Evolutionary conservation across 2,113 vertebrate species (phyloP), one percentile per base, ranked within the genome.

Genomic region (Hyperopisus bebe): DNA sequence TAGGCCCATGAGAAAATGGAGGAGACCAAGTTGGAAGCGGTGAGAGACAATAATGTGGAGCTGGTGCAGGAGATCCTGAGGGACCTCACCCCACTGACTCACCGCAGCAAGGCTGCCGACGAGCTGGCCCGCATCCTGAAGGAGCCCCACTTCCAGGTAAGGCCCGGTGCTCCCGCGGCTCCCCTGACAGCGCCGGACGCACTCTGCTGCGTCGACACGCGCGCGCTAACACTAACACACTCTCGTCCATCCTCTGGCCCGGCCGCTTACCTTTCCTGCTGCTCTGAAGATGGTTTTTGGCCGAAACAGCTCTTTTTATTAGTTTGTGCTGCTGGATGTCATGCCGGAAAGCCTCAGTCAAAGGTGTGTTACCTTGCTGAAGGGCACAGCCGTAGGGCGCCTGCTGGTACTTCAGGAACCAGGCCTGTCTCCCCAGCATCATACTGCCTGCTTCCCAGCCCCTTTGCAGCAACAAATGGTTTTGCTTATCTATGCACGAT

Each of bases 141-240:
- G 88, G 97, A 99, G 42, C 98, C 98, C 0, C 98, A 99, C 93
- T 99, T 99, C 92, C 98, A 99, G 97, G 98, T 98, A 39, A 44
- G 47, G 86, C 31, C 13, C 19, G 90, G 0, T 86, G 70, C 44
- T 2, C 35, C 35, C 1, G 31, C 15, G 50, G 31, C 84, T 17
- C 86, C 31, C 58, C 77, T 5, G 6, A 8, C 21, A 58, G 55
- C 55, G 55, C 6, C 21, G 55, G 21, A 58, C 58, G 10, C 62
- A 31, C 62, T 11, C 62, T 27, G 62, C 58, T 3, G 58, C n/a
- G 9, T 27, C 62, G n/a, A 70, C 77, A 39, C 88, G 89, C 86
- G 31, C 27, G 0, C 17, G 24, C 86, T 24, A 15, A 74, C 66
- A 3, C 27, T 74, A 35, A 74, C 66, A 15, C n/a, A 1, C 3